phyloP scores from a whole-genome alignment of 2,888 invertebrate genomes.

The Dolichomitus sp. region DNA sequence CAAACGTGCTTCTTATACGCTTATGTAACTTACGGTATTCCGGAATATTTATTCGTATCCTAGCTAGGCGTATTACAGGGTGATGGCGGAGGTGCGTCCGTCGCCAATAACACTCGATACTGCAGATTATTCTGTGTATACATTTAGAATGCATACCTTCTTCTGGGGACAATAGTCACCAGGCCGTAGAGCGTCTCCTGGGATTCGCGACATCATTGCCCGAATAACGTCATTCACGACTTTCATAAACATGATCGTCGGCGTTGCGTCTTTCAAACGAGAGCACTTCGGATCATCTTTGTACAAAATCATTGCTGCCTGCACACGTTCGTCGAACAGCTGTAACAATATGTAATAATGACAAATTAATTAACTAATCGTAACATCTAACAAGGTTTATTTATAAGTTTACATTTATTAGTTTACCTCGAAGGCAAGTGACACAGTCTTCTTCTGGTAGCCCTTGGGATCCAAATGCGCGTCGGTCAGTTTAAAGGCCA shows the following conservation, averaged over 20 bases:
- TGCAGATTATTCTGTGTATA: too few relatives aligned
- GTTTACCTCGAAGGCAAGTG: conserved; percentile 60
- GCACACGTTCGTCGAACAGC: conserved; percentile 62
- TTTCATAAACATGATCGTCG: conserved; percentile 59
- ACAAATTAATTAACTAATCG: not conserved
- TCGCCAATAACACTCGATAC: not conserved
- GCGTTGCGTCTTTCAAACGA: conserved; percentile 54
- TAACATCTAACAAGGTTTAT: too few relatives aligned
- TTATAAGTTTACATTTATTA: not conserved
- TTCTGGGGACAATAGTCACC: conserved; percentile 32
- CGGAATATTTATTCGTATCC: too few relatives aligned
- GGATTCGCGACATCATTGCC: conserved; percentile 67
- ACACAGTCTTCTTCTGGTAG: not conserved
- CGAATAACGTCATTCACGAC: conserved; percentile 57
- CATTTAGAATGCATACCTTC: conserved; percentile 16
- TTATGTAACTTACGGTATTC: too few relatives aligned
- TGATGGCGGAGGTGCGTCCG: not conserved
- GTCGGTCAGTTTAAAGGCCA: conserved; percentile 60
- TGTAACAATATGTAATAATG: conserved; percentile 4
- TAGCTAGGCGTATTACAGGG: too few relatives aligned
- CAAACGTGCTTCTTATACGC: too few relatives aligned
- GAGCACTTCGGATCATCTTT: conserved; percentile 24
- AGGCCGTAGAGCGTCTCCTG: conserved; percentile 45
- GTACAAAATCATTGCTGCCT: conserved; percentile 61
- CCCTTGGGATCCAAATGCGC: conserved; percentile 54